Conservation (phyloP, 2,113 vertebrate genomes). For the Pyxicephalus adspersus region DNA sequence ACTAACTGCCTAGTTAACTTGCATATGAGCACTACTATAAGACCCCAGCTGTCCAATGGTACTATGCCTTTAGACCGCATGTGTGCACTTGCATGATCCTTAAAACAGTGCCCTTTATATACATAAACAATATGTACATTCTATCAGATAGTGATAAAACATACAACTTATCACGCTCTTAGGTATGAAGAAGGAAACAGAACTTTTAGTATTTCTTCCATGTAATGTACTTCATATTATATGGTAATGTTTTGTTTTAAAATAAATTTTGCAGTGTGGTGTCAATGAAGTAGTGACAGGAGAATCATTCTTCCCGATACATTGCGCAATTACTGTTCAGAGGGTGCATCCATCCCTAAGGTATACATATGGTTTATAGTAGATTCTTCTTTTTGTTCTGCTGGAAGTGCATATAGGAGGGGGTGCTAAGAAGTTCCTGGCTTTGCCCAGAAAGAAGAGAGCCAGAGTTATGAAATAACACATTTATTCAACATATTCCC, state of each 20-base stretch:
- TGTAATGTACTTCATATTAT: background rate
- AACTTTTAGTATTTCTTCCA: background rate
- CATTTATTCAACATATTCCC: too few relatives aligned
- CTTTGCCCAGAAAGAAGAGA: too few relatives aligned
- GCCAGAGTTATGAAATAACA: too few relatives aligned
- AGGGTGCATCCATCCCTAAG: constrained; percentile 61
- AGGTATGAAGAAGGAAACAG: background rate
- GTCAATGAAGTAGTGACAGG: constrained; percentile 64
- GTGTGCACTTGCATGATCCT: too few relatives aligned
- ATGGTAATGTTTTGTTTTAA: background rate
- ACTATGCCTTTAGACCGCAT: too few relatives aligned
- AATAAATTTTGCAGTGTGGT: constrained; percentile 61
- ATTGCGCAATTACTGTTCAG: constrained; percentile 69
- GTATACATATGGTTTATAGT: constrained; percentile 41
- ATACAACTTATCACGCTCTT: background rate
- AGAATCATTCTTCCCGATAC: constrained; percentile 70
- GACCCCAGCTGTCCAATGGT: too few relatives aligned
- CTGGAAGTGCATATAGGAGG: background rate
- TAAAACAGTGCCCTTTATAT: too few relatives aligned
- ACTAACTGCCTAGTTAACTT: too few relatives aligned
- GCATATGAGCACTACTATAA: too few relatives aligned
- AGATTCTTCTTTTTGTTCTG: constrained; percentile 31
- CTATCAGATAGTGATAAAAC: too few relatives aligned
- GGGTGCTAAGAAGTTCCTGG: too few relatives aligned
- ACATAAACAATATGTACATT: too few relatives aligned